phyloP scores from a whole-genome alignment of 2,888 invertebrate genomes.

The Agrochola lota region DNA sequence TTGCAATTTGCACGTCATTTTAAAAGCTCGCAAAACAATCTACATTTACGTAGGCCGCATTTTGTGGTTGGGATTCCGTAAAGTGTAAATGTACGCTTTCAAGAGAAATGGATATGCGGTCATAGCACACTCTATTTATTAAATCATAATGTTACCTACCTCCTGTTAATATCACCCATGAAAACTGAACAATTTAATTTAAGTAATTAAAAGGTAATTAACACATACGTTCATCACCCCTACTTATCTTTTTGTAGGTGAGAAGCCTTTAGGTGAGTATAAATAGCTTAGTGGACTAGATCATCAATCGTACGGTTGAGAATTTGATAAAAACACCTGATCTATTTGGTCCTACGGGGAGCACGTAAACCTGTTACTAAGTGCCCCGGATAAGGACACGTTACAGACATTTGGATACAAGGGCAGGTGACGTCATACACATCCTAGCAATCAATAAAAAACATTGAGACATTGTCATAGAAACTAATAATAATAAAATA shows the following conservation, averaged over 20 bases:
- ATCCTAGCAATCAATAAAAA: slow-evolving; percentile 32
- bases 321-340: slow-evolving; percentile 45
- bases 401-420: slow-evolving; percentile 20
- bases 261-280: slow-evolving; percentile 11
- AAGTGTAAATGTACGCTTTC: slow-evolving; percentile 30
- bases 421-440: slow-evolving; percentile 47
- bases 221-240: neutral
- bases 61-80: slow-evolving; percentile 36
- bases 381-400: slow-evolving; percentile 32
- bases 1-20: neutral
- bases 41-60: slow-evolving; percentile 16
- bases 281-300: slow-evolving; percentile 11
- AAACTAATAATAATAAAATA: slow-evolving; percentile 30
- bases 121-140: slow-evolving; percentile 42
- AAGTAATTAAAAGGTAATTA: slow-evolving; percentile 23
- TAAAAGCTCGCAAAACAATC: slow-evolving; percentile 19
- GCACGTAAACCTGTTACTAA: slow-evolving; percentile 41
- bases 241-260: slow-evolving; percentile 12
- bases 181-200: slow-evolving; percentile 5
- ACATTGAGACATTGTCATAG: slow-evolving; percentile 13
- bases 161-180: slow-evolving; percentile 7
- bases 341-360: slow-evolving; percentile 23
- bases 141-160: slow-evolving; percentile 28
- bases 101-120: slow-evolving; percentile 49
- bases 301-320: slow-evolving; percentile 9